Evolutionary conservation across 2,888 invertebrate species (phyloP).

Genomic region (Branchipolynoe longqiensis): DNA sequence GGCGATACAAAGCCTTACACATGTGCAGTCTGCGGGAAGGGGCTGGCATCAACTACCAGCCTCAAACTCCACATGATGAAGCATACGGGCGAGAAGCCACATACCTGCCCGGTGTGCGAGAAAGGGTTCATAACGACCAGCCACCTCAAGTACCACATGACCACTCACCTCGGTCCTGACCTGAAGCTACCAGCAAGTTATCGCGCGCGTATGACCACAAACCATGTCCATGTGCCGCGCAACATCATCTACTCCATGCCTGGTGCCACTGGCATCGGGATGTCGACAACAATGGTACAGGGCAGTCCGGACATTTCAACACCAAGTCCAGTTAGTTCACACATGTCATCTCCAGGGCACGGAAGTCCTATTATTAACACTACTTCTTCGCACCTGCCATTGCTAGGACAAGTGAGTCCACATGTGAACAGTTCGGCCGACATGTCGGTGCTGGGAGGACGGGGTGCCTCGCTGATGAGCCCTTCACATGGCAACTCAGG

Average conservation of each 20-base stretch:
- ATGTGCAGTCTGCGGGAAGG: slow-evolving; percentile 33
- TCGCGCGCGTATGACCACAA: background rate
- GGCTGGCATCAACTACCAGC: slow-evolving; percentile 35
- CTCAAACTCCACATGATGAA: slow-evolving; percentile 51
- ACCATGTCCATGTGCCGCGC: slow-evolving; percentile 26
- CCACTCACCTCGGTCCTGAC: slow-evolving; percentile 40
- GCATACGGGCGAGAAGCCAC: slow-evolving; percentile 57
- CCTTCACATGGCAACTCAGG: slow-evolving; percentile 29
- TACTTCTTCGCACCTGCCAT: background rate
- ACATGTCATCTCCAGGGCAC: slow-evolving; percentile 16
- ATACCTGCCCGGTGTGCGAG: slow-evolving; percentile 52
- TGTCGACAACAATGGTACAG: background rate
- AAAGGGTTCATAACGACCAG: slow-evolving; percentile 57
- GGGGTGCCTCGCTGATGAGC: slow-evolving; percentile 7
- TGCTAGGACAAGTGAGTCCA: background rate
- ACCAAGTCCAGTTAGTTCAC: slow-evolving; percentile 20
- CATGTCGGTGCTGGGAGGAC: slow-evolving; percentile 1
- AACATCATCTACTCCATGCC: slow-evolving; percentile 49
- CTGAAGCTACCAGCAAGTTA: slow-evolving; percentile 27
- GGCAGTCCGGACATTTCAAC: slow-evolving; percentile 31
- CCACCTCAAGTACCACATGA: slow-evolving; percentile 53
- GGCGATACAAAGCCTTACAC: slow-evolving; percentile 46
- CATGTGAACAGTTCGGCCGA: slow-evolving; percentile 2
- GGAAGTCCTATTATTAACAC: slow-evolving; percentile 33
- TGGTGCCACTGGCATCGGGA: background rate